phyloP scores from a whole-genome alignment of 1,140 invertebrate species.

The Muscidifurax raptorellus region DNA sequence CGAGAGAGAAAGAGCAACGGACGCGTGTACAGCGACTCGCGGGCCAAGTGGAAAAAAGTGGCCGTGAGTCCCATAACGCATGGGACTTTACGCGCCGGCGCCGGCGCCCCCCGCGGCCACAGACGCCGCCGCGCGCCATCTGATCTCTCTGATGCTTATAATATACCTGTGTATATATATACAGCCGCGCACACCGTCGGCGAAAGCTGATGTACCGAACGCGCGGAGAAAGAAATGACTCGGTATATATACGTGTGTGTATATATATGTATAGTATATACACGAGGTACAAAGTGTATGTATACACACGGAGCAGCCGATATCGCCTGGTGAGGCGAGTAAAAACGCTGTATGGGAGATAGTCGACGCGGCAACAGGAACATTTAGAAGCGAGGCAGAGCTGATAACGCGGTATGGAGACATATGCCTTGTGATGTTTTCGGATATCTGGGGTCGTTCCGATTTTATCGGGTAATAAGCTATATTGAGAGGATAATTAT shows the following conservation, averaged over 20 bases:
- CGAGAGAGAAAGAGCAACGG: slow-evolving; percentile 1
- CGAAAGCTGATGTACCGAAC: slow-evolving; percentile 9
- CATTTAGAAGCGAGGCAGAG: no score
- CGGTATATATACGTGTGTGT: no score
- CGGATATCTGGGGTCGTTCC: no score
- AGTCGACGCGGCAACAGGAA: no score
- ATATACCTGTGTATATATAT: slow-evolving; percentile 2
- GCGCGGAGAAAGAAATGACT: not conserved
- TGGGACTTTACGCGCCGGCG: slow-evolving; percentile 74
- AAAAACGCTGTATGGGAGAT: no score
- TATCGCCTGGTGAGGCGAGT: no score
- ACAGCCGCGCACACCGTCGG: slow-evolving; percentile 51
- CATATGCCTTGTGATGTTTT: no score
- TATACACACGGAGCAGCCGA: no score
- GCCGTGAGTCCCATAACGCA: slow-evolving; percentile 66
- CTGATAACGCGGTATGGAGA: no score
- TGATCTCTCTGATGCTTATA: slow-evolving; percentile 59
- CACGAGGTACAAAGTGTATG: not conserved
- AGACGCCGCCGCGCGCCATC: slow-evolving; percentile 71
- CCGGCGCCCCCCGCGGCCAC: slow-evolving; percentile 75
- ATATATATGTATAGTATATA: no score
- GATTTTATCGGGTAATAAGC: no score
- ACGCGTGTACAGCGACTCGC: slow-evolving; percentile 27
- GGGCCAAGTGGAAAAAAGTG: slow-evolving; percentile 53
- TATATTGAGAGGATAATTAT: no score